Evolutionary conservation across 2,888 invertebrate genomes (phyloP), one percentile per base, ranked within the genome.

Genomic region (Nomada ferruginata): DNA sequence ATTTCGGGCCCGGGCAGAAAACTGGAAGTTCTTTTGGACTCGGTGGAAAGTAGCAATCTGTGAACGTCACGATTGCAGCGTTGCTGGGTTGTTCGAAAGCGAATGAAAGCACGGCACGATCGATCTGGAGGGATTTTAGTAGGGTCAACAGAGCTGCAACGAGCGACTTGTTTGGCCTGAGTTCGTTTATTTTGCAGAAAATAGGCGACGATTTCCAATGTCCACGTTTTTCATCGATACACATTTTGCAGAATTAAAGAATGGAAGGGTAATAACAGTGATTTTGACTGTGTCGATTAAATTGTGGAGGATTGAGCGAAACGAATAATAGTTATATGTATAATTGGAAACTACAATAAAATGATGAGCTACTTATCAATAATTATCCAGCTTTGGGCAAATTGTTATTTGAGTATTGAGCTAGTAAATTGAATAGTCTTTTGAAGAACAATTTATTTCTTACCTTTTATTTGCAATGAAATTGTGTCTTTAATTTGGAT

Each of bases 1-100:
- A 85, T 77, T 85, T 79, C 79, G 23, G 18, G 42, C 11, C 66
- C 44, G 61, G n/a, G 23, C 52, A 53, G 60, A 60, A 76, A 72
- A 64, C 60, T 65, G 55, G 79, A 65, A 69, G 82, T 79, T 81
- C 69, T 72, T 50, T 26, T 23, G 64, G 52, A 42, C 23, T 29
- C 42, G 47, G 36, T 68, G 13, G 50, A 60, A 52, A 50, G 69
- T 61, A 65, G 26, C 72, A 70, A 84, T 81, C 65, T 26, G 75
- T 59, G 75, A 81, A 61, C 53, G 71, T 77, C 76, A 61, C 61
- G 18, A 53, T 53, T 20, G 44, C 36, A 70, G n/a, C 47, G 23
- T 57, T 20, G 23, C 20, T 42, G 29, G 64, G 20, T 65, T 36
- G 36, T 47, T 60, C 42, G 53, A 10, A 44, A 36, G 42, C n/a